Percentiles rank a stretch among this genome's conserved stretches.
Evolutionary conservation across 1,140 invertebrate genomes (phyloP).

Genomic region (Drosophila punjabiensis): DNA sequence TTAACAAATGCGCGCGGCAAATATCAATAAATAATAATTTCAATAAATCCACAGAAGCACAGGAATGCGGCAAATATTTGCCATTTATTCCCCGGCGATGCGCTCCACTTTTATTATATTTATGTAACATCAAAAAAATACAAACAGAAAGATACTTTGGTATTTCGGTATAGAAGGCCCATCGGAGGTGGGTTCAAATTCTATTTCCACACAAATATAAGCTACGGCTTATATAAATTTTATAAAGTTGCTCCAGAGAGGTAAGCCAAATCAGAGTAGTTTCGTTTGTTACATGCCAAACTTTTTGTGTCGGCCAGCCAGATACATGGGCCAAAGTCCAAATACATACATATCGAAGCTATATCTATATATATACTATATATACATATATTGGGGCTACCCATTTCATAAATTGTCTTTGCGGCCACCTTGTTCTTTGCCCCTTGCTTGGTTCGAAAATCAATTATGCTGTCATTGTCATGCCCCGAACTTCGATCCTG

Average conservation of each 20-base stretch:
- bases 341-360: constrained; percentile 7
- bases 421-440: constrained; percentile 61
- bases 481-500: constrained; percentile 39
- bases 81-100: constrained; percentile 25
- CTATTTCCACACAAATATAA: constrained; percentile 38
- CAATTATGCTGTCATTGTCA: constrained; percentile 84
- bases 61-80: constrained; percentile 31
- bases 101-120: constrained; percentile 11
- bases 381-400: constrained; percentile 27
- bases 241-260: constrained; percentile 53
- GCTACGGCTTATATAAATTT: constrained; percentile 59
- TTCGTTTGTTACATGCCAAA: constrained; percentile 71
- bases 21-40: constrained; percentile 52
- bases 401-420: constrained; percentile 75
- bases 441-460: constrained; percentile 76
- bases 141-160: neutral
- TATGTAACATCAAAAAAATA: constrained; percentile 8
- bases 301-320: constrained; percentile 58
- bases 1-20: constrained; percentile 32
- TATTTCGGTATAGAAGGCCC: neutral
- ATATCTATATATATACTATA: neutral
- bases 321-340: constrained; percentile 24
- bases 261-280: constrained; percentile 62
- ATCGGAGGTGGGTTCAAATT: constrained; percentile 6
- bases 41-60: constrained; percentile 42